A percentile compares a stretch with the other conserved stretches of the same genome.
phyloP scores from a whole-genome alignment of 2,888 invertebrate genomes.

The Metallyticus violacea region DNA sequence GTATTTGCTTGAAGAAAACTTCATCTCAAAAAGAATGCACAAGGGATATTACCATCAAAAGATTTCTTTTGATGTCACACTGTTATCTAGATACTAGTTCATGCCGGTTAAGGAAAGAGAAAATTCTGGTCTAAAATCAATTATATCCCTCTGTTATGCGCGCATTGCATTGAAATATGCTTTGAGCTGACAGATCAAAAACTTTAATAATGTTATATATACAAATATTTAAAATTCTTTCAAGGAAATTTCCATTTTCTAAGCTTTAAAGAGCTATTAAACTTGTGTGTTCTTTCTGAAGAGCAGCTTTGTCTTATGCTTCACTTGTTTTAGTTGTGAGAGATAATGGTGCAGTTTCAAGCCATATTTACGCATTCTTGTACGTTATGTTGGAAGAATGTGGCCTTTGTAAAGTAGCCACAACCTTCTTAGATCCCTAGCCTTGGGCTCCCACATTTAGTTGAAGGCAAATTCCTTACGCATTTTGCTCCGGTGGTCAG shows the following conservation, averaged over 20 bases:
- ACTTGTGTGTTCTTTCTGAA: neutral
- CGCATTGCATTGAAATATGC: no score
- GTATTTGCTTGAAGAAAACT: no score
- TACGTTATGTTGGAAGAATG: neutral
- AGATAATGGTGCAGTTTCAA: neutral
- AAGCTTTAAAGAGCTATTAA: neutral
- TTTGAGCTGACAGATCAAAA: no score
- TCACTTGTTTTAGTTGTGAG: neutral
- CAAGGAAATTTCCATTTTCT: neutral
- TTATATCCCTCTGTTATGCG: no score
- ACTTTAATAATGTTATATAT: no score
- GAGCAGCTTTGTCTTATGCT: neutral
- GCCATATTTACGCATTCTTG: neutral
- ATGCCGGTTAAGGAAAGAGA: no score
- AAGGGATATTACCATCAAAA: no score
- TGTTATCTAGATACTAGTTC: no score
- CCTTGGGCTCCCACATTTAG: neutral
- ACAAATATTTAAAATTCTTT: no score
- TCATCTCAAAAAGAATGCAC: no score
- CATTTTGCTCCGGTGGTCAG: neutral
- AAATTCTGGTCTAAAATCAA: no score
- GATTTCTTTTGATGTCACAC: no score
- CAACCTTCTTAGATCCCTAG: neutral
- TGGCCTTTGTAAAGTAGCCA: neutral
- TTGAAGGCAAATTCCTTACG: neutral